Evolutionary conservation across 1,140 invertebrate genomes (phyloP), one percentile per base, ranked within the genome.

Genomic region (Ceratina calcarata): DNA sequence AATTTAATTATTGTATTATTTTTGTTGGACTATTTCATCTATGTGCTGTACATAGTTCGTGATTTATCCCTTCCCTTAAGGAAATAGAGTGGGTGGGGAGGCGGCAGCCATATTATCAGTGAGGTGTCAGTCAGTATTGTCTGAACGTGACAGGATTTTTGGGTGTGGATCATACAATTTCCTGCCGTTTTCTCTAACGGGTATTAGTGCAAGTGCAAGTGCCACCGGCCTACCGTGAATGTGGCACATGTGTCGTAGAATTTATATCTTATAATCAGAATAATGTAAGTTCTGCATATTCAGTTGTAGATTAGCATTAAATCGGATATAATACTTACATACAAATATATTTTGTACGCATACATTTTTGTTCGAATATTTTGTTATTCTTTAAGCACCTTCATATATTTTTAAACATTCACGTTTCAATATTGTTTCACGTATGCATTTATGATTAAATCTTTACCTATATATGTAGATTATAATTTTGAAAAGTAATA

Each of bases 91-190:
- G 70, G 74, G 80, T 72, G 75, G 83, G 58, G 80, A 76, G 86
- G 84, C 66, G 71, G 90, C 91, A 85, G 91, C 91, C 92, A 93
- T 92, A 91, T 93, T 93, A 90, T 91, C 88, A 91, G 91, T 93
- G 92, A 92, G 91, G 92, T 93, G 92, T 93, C 91, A 93, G 90
- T 92, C 91, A 93, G 90, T 92, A 92, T 92, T 92, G 91, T 89
- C 89, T 90, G 89, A 92, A 92, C 89, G 92, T 91, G 91, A 92
- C 91, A 85, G 84, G 87, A 91, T 90, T 91, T 93, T 92, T 92
- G 91, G 91, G 91, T 93, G 92, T 92, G 91, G 92, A 92, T 91
- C 87, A 78, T 78, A 86, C 81, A 80, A 86, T 90, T 89, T 88
- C 85, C 85, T 89, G 83, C 80, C 78, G 78, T 80, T 86, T 84